Evolutionary conservation across 1,140 invertebrate species (phyloP), one percentile per base, ranked within the genome.

Genomic region (Drosophila paulistorum): DNA sequence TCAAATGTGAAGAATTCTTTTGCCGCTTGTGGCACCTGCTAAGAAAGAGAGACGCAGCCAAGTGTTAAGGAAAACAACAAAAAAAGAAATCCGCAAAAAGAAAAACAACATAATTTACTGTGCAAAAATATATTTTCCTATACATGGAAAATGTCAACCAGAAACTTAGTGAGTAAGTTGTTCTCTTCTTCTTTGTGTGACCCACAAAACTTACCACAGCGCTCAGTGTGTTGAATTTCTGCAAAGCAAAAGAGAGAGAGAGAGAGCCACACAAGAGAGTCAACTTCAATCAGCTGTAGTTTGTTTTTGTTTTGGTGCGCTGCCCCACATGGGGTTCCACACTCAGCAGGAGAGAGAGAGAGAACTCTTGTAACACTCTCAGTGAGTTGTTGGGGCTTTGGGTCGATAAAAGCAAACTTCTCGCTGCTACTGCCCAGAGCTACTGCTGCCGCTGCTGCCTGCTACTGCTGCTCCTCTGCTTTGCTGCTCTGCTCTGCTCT

Each of bases 221-320:
- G 37, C 45, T 23, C 17, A 51, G 45, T 23, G 45, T 51, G 45
- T 51, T 51, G 45, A 51, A 51, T 51, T 23, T 23, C 45, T 51
- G 45, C 45, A 51, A 20, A 48, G 14, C 14, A 4, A 51, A 10
- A 33, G 13, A 23, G 41, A 60, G 35, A 60, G 51, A 59, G 61
- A 41, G 51, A 10, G 5, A 6, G 11, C 7, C 45, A 7, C 14
- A 2, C 10, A 13, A 62, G 62, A 51, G 66, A 69, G 45, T 65
- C 60, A 78, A 74, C 84, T 89, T 59, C 61, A 87, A 81, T 89
- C 84, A 87, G 84, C 84, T 87, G 84, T 78, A 78, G 80, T 87
- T 87, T 87, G 84, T 87, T 87, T 87, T 89, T 84, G 81, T 87
- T 90, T 89, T 89, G 70, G 74, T 82, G 58, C 69, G 35, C 37